phyloP scores from a whole-genome alignment of 2,888 invertebrate species.

The Phasia obesa region DNA sequence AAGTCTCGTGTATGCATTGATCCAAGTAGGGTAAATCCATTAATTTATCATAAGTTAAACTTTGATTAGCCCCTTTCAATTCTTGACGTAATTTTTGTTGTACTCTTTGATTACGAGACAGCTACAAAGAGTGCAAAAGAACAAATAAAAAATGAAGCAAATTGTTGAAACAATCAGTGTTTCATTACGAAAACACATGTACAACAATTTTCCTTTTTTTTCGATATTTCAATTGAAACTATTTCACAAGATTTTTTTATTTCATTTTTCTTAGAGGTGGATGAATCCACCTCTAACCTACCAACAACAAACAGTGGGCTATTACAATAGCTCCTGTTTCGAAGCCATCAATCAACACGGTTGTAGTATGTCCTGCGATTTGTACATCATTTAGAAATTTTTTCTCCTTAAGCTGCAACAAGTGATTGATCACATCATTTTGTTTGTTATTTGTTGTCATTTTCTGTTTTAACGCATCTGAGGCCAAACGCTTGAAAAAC shows the following conservation, averaged over 20 bases:
- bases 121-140: constrained; percentile 54
- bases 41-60: constrained; percentile 73
- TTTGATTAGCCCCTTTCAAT: constrained; percentile 62
- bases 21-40: constrained; percentile 76
- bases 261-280: no score
- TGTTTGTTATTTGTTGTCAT: constrained; percentile 40
- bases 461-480: constrained; percentile 71
- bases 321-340: constrained; percentile 76
- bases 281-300: constrained; percentile 59
- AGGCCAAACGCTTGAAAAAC: constrained; percentile 71
- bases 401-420: constrained; percentile 74
- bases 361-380: constrained; percentile 76
- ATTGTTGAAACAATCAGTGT: not conserved
- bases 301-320: constrained; percentile 75
- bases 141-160: constrained; percentile 2
- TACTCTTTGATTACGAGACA: constrained; percentile 73
- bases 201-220: not conserved
- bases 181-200: constrained; percentile 18
- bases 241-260: not conserved
- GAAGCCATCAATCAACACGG: constrained; percentile 77
- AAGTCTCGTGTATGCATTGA: constrained; percentile 76
- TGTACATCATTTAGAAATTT: constrained; percentile 73
- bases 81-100: constrained; percentile 76
- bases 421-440: constrained; percentile 75
- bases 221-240: not conserved